These are phyloP conservation scores for Chloroceryle amazona DNA, from an alignment of 2,797 vertebrate genomes.

Conservation along the genomic window DNA sequence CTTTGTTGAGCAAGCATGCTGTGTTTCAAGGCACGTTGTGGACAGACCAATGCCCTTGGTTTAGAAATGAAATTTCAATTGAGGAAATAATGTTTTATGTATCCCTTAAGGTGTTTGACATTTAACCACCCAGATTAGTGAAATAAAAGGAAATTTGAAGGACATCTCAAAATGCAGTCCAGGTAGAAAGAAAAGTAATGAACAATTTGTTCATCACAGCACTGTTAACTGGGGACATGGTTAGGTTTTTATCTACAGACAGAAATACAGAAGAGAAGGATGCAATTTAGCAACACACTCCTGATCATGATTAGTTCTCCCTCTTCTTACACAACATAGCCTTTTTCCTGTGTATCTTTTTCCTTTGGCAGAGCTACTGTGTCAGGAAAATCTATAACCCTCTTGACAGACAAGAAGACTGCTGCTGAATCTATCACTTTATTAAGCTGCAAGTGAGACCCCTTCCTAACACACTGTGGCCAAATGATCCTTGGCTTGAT, in stretches of 20 bases:
- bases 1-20: not conserved
- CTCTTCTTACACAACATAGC: not conserved
- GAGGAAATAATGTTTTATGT: not conserved
- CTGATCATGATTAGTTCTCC: not conserved
- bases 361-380: not conserved
- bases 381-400: not conserved
- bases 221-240: not conserved
- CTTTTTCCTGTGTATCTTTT: not conserved
- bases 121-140: not conserved
- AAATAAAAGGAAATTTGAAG: not conserved
- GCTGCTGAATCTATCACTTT: not conserved
- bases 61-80: not conserved
- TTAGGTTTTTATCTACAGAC: not conserved
- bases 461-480: not conserved
- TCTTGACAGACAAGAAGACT: not conserved
- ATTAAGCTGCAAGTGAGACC: not conserved
- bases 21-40: rapidly evolving
- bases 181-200: not conserved
- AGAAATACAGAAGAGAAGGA: not conserved
- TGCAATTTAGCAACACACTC: not conserved
- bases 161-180: not conserved
- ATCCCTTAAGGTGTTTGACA: not conserved
- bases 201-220: not conserved
- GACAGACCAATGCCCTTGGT: not conserved
- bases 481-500: not conserved